These are phyloP conservation scores for Paralvinella palmiformis DNA, from an alignment of 1,140 invertebrate species.

Conservation along the genomic window DNA sequence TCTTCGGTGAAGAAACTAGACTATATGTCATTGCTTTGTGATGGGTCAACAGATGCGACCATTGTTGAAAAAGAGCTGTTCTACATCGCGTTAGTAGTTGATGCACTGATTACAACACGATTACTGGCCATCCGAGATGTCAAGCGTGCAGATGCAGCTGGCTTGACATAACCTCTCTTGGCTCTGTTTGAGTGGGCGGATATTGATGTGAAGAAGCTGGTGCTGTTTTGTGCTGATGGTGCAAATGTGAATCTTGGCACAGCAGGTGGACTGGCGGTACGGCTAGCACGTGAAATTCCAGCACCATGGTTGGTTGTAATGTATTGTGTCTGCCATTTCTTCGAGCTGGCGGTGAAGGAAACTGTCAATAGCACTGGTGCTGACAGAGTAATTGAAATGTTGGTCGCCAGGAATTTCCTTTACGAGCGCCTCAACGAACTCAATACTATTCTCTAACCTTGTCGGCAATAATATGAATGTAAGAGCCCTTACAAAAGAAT, in stretches of 20 bases:
- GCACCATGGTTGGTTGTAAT: not conserved
- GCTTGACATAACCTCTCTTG: not conserved
- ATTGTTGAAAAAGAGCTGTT: no score
- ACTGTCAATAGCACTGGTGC: not conserved
- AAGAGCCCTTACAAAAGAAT: not conserved
- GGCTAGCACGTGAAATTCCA: not conserved
- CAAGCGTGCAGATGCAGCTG: not conserved
- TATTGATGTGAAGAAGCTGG: not conserved
- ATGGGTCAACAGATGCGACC: not conserved
- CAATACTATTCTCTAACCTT: conserved; percentile 1
- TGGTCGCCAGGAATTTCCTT: not conserved
- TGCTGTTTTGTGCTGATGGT: not conserved
- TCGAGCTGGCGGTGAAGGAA: conserved; percentile 3
- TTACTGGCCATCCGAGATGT: not conserved
- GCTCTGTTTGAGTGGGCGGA: not conserved
- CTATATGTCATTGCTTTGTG: conserved; percentile 7
- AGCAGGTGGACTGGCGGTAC: conserved; percentile 1
- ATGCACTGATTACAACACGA: not conserved
- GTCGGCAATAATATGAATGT: not conserved
- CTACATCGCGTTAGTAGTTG: not conserved
- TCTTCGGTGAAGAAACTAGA: conserved; percentile 5
- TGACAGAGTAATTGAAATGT: not conserved
- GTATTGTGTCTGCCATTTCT: not conserved
- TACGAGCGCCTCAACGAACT: not conserved
- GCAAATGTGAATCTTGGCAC: not conserved